phyloP scores from a whole-genome alignment of 2,113 vertebrate species.

The Pangasianodon gigas region DNA sequence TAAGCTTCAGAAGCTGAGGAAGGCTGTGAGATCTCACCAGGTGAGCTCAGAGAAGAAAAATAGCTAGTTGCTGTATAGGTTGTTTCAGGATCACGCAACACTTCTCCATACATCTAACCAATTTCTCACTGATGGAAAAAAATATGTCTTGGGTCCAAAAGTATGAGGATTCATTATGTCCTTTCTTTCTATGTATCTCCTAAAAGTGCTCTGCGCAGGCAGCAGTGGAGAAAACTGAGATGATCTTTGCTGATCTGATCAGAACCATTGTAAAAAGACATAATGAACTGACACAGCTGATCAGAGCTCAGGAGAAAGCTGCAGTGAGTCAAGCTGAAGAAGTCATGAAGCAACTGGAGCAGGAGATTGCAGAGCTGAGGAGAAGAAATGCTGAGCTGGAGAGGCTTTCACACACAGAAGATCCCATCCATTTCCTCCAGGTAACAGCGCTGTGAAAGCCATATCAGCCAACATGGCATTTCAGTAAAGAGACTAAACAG shows the following conservation, averaged over 20 bases:
- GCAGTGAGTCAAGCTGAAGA: slow-evolving; percentile 40
- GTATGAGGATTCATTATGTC: not conserved
- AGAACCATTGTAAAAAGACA: not conserved
- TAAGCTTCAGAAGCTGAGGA: not conserved
- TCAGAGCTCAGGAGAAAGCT: slow-evolving; percentile 16
- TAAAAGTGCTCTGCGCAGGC: slow-evolving; percentile 41
- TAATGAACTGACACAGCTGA: not conserved
- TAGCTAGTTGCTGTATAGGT: no score
- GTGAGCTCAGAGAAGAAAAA: not conserved
- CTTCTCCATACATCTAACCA: not conserved
- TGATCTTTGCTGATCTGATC: not conserved
- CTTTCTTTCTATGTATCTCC: not conserved
- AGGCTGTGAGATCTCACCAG: not conserved
- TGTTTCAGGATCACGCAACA: no score
- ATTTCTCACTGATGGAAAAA: not conserved
- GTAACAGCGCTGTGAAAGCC: not conserved
- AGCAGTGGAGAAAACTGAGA: slow-evolving; percentile 13
- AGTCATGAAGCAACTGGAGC: slow-evolving; percentile 29
- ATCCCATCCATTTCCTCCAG: not conserved
- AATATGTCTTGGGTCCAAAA: not conserved
- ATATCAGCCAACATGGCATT: not conserved
- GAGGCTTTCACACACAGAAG: slow-evolving; percentile 23
- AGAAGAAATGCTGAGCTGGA: slow-evolving; percentile 49
- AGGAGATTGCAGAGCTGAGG: slow-evolving; percentile 33
- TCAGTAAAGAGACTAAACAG: no score